These are phyloP conservation scores for Drosophila mayri DNA, from an alignment of 1,140 invertebrate species.

Conservation along the genomic window DNA sequence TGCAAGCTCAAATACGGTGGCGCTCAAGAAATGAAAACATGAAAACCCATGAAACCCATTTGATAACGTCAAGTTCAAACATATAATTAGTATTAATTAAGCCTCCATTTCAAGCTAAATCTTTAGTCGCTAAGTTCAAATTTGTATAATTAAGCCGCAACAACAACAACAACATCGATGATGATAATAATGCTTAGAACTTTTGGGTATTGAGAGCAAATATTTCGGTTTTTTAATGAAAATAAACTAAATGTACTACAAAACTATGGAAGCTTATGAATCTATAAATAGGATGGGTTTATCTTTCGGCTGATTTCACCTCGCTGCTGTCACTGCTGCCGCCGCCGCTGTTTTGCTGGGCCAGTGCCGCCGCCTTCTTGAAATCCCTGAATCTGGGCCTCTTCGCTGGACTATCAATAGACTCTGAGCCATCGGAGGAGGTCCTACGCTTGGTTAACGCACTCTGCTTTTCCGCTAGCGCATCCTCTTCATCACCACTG, in stretches of 20 bases:
- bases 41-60: conserved; percentile 12
- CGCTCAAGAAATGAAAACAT: conserved; percentile 19
- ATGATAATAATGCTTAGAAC: conserved; percentile 29
- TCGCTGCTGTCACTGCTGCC: conserved; percentile 16
- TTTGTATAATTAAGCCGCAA: conserved; percentile 64
- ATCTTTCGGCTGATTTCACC: conserved; percentile 1
- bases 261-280: conserved; percentile 11
- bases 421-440: neutral
- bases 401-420: conserved; percentile 30
- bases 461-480: neutral
- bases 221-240: conserved; percentile 56
- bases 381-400: conserved; percentile 25
- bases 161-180: conserved; percentile 1
- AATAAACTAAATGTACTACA: conserved; percentile 70
- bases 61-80: conserved; percentile 43
- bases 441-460: conserved; percentile 15
- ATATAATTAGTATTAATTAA: conserved; percentile 57
- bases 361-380: neutral
- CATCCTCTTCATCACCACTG: conserved; percentile 26
- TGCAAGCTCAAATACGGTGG: conserved; percentile 43
- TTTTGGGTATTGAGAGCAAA: conserved; percentile 45
- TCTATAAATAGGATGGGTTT: neutral
- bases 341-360: neutral
- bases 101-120: conserved; percentile 44
- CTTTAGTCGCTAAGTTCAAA: conserved; percentile 57